phyloP scores from a whole-genome alignment of 2,113 vertebrate genomes.

The Toxotes chatareus region DNA sequence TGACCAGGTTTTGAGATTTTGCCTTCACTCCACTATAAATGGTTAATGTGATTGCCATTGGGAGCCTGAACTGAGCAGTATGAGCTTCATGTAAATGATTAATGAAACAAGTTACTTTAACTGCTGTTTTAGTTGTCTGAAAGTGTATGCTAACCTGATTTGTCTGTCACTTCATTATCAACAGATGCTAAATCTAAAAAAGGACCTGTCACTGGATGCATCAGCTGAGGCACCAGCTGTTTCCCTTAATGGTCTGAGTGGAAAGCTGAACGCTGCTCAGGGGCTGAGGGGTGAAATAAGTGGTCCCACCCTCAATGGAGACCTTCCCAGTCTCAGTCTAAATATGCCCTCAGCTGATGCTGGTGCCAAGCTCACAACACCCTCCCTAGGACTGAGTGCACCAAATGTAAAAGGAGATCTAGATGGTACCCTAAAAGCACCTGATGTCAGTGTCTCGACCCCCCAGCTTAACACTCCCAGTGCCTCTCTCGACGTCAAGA shows the following conservation, averaged over 20 bases:
- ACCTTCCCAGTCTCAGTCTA: conserved; percentile 63
- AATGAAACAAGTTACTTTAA: not conserved
- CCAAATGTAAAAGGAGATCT: conserved; percentile 69
- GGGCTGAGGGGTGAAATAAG: conserved; percentile 50
- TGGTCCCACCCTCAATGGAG: conserved; percentile 63
- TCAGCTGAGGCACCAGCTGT: conserved; percentile 51
- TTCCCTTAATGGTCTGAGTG: conserved; percentile 59
- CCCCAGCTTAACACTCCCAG: conserved; percentile 61
- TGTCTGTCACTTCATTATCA: conserved; percentile 28
- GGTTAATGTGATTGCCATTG: no score
- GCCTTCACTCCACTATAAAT: no score
- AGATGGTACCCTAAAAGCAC: conserved; percentile 53
- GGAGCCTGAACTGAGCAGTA: no score
- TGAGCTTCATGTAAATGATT: not conserved
- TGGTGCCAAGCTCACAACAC: conserved; percentile 55
- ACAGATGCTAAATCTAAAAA: conserved; percentile 67
- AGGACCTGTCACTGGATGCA: conserved; percentile 49
- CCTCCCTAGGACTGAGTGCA: conserved; percentile 63
- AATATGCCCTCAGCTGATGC: conserved; percentile 42
- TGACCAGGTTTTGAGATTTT: no score
- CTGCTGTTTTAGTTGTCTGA: not conserved
- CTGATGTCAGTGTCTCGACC: conserved; percentile 60
- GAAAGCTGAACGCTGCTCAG: conserved; percentile 55
- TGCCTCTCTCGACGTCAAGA: conserved; percentile 58
- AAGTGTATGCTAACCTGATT: not conserved